These are phyloP conservation scores for Brachypalpus laphriformis DNA, from an alignment of 2,888 invertebrate genomes.

Conservation along the genomic window DNA sequence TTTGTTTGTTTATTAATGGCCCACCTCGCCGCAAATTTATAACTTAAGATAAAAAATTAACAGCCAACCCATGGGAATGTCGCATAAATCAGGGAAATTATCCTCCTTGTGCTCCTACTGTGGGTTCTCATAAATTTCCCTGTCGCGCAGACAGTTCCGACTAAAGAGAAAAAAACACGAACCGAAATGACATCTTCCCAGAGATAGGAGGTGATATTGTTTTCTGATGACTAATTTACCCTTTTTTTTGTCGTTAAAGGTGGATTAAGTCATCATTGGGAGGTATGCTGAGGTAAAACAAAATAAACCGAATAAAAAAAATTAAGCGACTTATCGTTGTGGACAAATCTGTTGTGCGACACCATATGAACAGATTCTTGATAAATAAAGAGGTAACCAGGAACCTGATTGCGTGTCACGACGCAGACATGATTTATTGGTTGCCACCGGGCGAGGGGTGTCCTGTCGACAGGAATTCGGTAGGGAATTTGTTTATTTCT, in stretches of 20 bases:
- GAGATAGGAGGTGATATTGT: slow-evolving; percentile 43
- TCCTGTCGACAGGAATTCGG: slow-evolving; percentile 5
- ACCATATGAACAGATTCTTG: slow-evolving; percentile 30
- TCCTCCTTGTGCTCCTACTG: slow-evolving; percentile 28
- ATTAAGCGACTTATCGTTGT: slow-evolving; percentile 48
- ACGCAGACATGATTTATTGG: slow-evolving; percentile 51
- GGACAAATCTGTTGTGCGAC: slow-evolving; percentile 55
- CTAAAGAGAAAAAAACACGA: slow-evolving; percentile 7
- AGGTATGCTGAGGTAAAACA: neutral
- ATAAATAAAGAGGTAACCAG: slow-evolving; percentile 56
- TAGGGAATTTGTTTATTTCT: neutral
- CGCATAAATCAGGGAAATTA: slow-evolving; percentile 61
- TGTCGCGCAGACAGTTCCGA: slow-evolving; percentile 15
- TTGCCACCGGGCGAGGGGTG: slow-evolving; percentile 10
- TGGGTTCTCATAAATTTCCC: slow-evolving; percentile 41
- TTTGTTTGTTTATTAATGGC: slow-evolving; percentile 38
- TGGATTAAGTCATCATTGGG: slow-evolving; percentile 60
- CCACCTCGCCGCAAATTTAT: slow-evolving; percentile 43
- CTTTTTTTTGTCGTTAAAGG: neutral
- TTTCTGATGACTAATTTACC: slow-evolving; percentile 62
- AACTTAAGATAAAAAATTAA: slow-evolving; percentile 38
- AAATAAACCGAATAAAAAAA: neutral
- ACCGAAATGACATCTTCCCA: slow-evolving; percentile 26
- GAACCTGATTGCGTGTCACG: slow-evolving; percentile 36
- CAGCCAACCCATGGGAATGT: slow-evolving; percentile 24